Percentiles rank a stretch among this genome's conserved stretches.
Conservation (phyloP, 2,113 vertebrate species). For the Steatornis caripensis region DNA sequence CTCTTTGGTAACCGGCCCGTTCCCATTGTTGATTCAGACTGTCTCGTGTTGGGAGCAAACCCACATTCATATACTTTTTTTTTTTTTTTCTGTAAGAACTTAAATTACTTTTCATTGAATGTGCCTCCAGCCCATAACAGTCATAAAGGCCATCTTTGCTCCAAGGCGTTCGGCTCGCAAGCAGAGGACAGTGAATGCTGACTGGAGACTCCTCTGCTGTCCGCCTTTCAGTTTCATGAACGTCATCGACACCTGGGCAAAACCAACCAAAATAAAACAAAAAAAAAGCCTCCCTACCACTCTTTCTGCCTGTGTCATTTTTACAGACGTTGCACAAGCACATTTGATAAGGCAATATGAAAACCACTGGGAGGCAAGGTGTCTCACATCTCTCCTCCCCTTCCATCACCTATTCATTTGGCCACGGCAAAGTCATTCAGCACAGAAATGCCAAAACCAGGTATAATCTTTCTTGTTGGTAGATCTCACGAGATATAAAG, state of each 20-base stretch:
- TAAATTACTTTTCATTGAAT: slow-evolving; percentile 57
- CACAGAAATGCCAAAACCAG: background rate
- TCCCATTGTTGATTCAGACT: slow-evolving; percentile 71
- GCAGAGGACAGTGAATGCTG: background rate
- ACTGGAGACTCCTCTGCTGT: background rate
- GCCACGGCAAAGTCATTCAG: background rate
- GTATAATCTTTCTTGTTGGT: background rate
- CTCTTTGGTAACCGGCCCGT: slow-evolving; percentile 60
- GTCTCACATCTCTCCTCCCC: background rate
- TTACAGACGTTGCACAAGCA: background rate
- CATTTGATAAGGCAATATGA: background rate
- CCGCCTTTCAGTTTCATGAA: background rate
- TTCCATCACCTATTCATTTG: background rate
- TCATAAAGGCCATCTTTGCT: slow-evolving; percentile 40
- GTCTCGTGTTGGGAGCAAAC: slow-evolving; percentile 65
- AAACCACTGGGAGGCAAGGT: background rate
- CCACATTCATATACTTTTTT: slow-evolving; percentile 51
- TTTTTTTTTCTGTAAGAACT: slow-evolving; percentile 41
- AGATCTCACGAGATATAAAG: background rate
- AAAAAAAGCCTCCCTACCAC: background rate
- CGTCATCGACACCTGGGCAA: background rate
- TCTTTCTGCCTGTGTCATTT: background rate
- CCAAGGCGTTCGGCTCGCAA: background rate
- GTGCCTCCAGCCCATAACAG: slow-evolving; percentile 37
- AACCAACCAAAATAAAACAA: background rate